Evolutionary conservation across 2,797 vertebrate genomes (phyloP).

Genomic region (Chloroceryle inda): DNA sequence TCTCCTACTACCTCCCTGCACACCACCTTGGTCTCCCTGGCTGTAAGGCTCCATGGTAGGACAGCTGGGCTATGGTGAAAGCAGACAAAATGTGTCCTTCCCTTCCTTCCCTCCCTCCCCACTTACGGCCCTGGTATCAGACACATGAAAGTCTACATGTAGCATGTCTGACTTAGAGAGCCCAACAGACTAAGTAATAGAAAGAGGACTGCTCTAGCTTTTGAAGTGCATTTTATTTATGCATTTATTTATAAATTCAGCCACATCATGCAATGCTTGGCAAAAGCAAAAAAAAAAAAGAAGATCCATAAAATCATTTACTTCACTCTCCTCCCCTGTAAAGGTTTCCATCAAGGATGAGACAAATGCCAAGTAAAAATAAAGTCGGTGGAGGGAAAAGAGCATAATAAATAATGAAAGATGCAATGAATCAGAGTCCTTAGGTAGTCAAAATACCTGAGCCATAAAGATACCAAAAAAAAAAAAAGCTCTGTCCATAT

Average conservation of each 20-base stretch:
- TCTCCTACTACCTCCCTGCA: background rate
- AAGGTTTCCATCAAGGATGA: conserved; percentile 1
- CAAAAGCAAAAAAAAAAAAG: background rate
- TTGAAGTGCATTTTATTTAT: background rate
- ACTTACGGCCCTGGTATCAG: background rate
- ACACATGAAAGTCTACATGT: background rate
- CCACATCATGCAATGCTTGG: background rate
- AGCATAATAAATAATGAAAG: background rate
- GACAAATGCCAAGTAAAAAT: conserved; percentile 11
- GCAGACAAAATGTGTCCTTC: background rate
- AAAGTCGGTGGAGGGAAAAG: background rate
- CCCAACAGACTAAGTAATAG: background rate
- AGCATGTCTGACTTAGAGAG: background rate
- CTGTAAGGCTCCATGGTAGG: accelerated
- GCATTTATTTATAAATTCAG: background rate
- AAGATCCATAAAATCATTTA: background rate
- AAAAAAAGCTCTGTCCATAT: background rate
- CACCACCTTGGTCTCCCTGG: background rate
- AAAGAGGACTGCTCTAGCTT: background rate
- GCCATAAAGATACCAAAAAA: background rate
- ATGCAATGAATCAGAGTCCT: background rate
- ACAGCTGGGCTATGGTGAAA: background rate
- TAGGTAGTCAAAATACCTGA: background rate
- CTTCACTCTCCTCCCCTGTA: background rate
- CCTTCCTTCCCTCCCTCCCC: background rate